These are phyloP conservation scores for Phocides pigmalion DNA, from an alignment of 1,140 invertebrate species.

Conservation along the genomic window DNA sequence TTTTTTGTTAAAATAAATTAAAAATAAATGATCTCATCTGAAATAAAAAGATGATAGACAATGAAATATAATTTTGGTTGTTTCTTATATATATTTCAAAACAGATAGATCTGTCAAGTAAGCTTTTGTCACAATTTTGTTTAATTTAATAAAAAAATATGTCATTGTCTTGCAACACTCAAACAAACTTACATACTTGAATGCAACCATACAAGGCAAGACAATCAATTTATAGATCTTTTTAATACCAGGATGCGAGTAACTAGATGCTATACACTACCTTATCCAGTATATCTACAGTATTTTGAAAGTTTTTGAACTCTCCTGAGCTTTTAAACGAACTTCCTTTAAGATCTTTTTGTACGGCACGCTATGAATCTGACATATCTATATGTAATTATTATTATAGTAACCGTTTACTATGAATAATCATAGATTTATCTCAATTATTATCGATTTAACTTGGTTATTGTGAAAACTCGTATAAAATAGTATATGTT, in stretches of 20 bases:
- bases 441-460: neutral
- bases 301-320: slow-evolving; percentile 4
- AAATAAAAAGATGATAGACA: no score
- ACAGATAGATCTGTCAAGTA: no score
- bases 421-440: neutral
- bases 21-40: no score
- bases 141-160: no score
- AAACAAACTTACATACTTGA: no score
- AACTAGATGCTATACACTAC: slow-evolving; percentile 12
- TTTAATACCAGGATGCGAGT: slow-evolving; percentile 5
- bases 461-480: neutral
- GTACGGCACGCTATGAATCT: slow-evolving; percentile 32
- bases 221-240: slow-evolving; percentile 20
- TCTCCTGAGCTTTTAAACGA: slow-evolving; percentile 17
- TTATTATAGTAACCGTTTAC: neutral
- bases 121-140: no score
- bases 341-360: slow-evolving; percentile 19
- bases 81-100: no score
- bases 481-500: no score
- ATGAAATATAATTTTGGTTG: no score
- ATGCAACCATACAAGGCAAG: no score
- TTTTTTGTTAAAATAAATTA: no score
- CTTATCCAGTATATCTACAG: slow-evolving; percentile 23
- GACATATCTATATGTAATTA: slow-evolving; percentile 20
- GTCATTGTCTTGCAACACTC: no score